Evolutionary conservation across 2,888 invertebrate genomes (phyloP), one percentile per base, ranked within the genome.

Genomic region (Conistra vaccinii): DNA sequence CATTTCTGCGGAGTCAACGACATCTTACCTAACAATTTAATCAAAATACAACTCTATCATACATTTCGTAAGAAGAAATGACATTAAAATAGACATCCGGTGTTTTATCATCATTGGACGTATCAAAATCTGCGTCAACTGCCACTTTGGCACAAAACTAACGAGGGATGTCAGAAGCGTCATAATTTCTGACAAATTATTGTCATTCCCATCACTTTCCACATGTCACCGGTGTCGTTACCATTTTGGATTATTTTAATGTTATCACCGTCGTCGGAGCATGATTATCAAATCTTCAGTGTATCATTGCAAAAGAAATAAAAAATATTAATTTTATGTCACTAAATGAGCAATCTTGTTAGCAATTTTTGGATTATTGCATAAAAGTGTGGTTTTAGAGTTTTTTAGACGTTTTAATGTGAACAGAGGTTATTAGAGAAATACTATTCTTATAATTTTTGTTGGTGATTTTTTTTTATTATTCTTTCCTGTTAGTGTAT

Each of bases 171-270:
- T 78, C 76, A 80, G 70, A 75, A 69, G 65, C 73, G 73, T 83
- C 83, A 83, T 87, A 81, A 80, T 78, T 57, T 63, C 66, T 78
- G 85, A 83, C 69, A 83, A 78, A 81, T 88, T 83, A 87, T 87
- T 76, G 73, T 80, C 69, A 80, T 76, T 65, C 58, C n/a, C 78
- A 72, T 85, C 83, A 80, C 65, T 81, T 77, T 88, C 68, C 66
- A 83, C 78, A 81, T 86, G 72, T 86, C 81, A 81, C 80, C 69
- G 78, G 26, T 57, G 71, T 70, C 80, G 66, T 80, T 78, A 83
- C 70, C 81, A 83, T 81, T 83, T 88, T 68, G 69, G 72, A 78
- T 76, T 73, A 80, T 80, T 81, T 87, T 86, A 76, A 76, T 70
- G 58, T 78, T 67, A 78, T 69, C 39, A 58, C 72, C 42, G 55